These are phyloP conservation scores for Blomia tropicalis DNA, from an alignment of 2,888 invertebrate species.

Conservation along the genomic window DNA sequence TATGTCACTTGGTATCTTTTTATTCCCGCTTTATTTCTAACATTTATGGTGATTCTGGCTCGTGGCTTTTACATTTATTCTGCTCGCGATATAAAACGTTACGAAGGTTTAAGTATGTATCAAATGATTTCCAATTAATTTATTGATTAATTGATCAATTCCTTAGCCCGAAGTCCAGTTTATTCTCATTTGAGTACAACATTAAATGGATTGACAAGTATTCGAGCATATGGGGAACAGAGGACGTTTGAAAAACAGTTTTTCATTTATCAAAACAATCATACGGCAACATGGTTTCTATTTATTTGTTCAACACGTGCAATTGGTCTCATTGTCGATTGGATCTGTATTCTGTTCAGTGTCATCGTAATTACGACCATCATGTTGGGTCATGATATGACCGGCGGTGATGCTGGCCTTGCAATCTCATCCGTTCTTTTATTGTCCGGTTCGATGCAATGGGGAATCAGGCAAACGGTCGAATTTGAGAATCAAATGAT, in stretches of 20 bases:
- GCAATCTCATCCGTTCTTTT: conserved; percentile 49
- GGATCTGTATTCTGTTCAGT: conserved; percentile 7
- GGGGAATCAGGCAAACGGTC: conserved; percentile 40
- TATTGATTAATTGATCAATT: not conserved
- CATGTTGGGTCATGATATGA: not conserved
- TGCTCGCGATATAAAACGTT: conserved; percentile 39
- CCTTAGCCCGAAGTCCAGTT: conserved; percentile 29
- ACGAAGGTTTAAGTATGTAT: conserved; percentile 37
- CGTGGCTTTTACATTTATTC: conserved; percentile 38
- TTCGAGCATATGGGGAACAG: conserved; percentile 51
- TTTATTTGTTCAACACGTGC: conserved; percentile 76
- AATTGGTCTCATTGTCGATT: conserved; percentile 51
- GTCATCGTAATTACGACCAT: not conserved
- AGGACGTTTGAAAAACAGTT: conserved; percentile 46
- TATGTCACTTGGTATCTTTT: conserved; percentile 38
- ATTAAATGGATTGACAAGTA: conserved; percentile 29
- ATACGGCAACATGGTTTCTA: conserved; percentile 77
- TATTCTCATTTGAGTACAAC: conserved; percentile 31
- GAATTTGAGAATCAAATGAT: conserved; percentile 39
- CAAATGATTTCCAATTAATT: not conserved
- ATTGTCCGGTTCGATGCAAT: conserved; percentile 41
- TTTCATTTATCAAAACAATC: conserved; percentile 42
- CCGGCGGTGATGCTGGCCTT: conserved; percentile 52
- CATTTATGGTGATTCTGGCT: conserved; percentile 36
- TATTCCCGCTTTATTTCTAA: conserved; percentile 36